phyloP scores from a whole-genome alignment of 37 sponge, comb jelly and placozoan species.

The Chondrilla cf. caribensis region DNA sequence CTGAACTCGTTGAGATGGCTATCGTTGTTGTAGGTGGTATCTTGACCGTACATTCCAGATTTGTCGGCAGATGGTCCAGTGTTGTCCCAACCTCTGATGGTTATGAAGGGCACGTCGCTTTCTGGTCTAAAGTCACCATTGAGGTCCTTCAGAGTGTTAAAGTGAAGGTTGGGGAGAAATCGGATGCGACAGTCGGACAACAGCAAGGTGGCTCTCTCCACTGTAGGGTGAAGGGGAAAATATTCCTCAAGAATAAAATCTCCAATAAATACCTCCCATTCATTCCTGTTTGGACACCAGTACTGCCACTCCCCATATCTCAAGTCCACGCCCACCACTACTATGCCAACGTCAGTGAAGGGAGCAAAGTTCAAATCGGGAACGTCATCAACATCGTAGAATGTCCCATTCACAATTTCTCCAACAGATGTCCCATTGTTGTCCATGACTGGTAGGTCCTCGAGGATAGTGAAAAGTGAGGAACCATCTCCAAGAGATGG shows the following conservation, averaged over 20 bases:
- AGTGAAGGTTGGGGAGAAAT: constrained; percentile 72
- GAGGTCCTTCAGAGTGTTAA: constrained; percentile 67
- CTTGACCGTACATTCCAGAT: constrained; percentile 70
- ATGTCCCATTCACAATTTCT: constrained; percentile 59
- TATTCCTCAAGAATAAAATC: constrained; percentile 65
- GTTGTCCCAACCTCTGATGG: constrained; percentile 79
- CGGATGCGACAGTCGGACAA: constrained; percentile 61
- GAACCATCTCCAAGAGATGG: constrained; percentile 52
- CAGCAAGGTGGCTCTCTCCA: constrained; percentile 79
- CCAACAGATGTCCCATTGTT: constrained; percentile 72
- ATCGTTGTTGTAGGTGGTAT: constrained; percentile 78
- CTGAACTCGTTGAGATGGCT: constrained; percentile 82
- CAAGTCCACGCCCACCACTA: constrained; percentile 77
- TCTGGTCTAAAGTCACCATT: constrained; percentile 54
- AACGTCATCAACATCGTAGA: constrained; percentile 69
- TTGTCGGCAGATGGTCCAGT: constrained; percentile 60
- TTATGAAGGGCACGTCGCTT: constrained; percentile 62
- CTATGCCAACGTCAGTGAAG: constrained; percentile 55
- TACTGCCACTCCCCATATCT: constrained; percentile 83
- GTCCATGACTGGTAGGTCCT: constrained; percentile 49
- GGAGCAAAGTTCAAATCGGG: constrained; percentile 9
- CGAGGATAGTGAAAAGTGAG: constrained; percentile 37
- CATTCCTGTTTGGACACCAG: constrained; percentile 43
- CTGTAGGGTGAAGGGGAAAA: constrained; percentile 57
- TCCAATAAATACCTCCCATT: constrained; percentile 76